Percentiles rank a stretch among this genome's conserved stretches.
Conservation (phyloP, 2,797 vertebrate genomes). For the Muscicapa striata region DNA sequence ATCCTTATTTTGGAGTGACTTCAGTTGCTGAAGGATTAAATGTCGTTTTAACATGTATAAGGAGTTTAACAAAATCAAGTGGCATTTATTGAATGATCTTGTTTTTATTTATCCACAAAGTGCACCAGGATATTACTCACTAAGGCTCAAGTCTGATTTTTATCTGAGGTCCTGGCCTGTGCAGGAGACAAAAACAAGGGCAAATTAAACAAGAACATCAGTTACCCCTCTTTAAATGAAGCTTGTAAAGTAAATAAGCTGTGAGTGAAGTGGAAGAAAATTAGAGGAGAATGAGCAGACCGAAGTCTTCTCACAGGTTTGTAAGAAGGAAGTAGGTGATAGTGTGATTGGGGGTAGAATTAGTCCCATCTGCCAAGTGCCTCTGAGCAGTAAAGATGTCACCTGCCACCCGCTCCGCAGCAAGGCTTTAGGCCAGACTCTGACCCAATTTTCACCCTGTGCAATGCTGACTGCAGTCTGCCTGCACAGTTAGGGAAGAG, state of each 20-base stretch:
- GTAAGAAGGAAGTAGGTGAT: not conserved
- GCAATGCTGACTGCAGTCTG: not conserved
- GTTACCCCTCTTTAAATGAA: conserved; percentile 35
- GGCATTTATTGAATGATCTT: conserved; percentile 74
- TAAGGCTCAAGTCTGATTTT: conserved; percentile 70
- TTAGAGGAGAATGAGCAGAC: not conserved
- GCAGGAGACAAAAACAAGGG: conserved; percentile 59
- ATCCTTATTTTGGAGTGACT: conserved; percentile 60
- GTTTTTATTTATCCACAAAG: conserved; percentile 76
- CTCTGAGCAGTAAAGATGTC: not conserved
- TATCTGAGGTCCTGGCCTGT: conserved; percentile 66
- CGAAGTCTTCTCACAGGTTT: not conserved
- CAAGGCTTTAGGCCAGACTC: conserved; percentile 16
- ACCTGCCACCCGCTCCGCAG: not conserved
- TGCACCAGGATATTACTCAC: conserved; percentile 62
- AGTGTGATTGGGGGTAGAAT: not conserved
- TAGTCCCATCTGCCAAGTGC: not conserved
- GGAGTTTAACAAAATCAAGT: conserved; percentile 67
- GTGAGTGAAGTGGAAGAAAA: not conserved
- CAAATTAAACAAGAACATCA: conserved; percentile 65
- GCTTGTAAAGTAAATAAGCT: not conserved
- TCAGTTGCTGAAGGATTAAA: conserved; percentile 67
- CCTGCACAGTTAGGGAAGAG: not conserved
- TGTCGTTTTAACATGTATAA: conserved; percentile 65
- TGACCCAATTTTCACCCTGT: conserved; percentile 34